Base-by-base conservation (phyloP, 1,140 invertebrate species). In the Drosophila sturtevanti region DNA sequence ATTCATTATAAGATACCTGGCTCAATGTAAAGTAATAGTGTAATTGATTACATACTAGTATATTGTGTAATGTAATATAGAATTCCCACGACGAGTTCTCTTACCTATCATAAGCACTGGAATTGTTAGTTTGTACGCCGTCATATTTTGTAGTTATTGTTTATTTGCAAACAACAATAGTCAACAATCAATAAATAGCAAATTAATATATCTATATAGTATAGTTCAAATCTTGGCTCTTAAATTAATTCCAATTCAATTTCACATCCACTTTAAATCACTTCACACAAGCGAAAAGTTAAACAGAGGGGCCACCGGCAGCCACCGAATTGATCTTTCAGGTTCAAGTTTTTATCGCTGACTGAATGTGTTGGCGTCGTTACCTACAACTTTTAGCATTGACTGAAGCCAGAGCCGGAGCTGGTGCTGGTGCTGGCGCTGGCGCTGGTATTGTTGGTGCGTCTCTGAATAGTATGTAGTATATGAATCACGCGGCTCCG, bases 321-420 rank as follows among this genome's bases (percentile, higher is more conserved):
- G n/a, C 68, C 82, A 76, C 55, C 76, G 72, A 69, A 73, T 72
- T 72, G 84, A 89, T 89, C 84, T 80, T 77, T 64, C 77, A 63
- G 80, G 79, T 82, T 89, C 77, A 76, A 68, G 85, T 77, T 79
- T 77, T 64, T 78, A 65, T 77, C 68, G 77, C 55, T 60, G 85
- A 89, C 85, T 89, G 84, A 87, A 76, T 58, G 55, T 67, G 63
- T 44, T 65, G 79, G 64, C 68, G 51, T 59, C 24, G 37, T 64
- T 70, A 44, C 61, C 66, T 31, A 65, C 74, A 71, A 62, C 68
- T 77, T 77, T 77, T 77, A 60, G 67, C 74, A 63, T 44, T 44
- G 27, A 52, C 31, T 37, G 44, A 7, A 31, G 27, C 14, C 54
- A 52, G n/a, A 14, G 14, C 37, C 22, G 11, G 66, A 75, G 63